These are phyloP conservation scores for Plectus sambesii DNA, from an alignment of 1,140 invertebrate genomes.

Conservation along the genomic window DNA sequence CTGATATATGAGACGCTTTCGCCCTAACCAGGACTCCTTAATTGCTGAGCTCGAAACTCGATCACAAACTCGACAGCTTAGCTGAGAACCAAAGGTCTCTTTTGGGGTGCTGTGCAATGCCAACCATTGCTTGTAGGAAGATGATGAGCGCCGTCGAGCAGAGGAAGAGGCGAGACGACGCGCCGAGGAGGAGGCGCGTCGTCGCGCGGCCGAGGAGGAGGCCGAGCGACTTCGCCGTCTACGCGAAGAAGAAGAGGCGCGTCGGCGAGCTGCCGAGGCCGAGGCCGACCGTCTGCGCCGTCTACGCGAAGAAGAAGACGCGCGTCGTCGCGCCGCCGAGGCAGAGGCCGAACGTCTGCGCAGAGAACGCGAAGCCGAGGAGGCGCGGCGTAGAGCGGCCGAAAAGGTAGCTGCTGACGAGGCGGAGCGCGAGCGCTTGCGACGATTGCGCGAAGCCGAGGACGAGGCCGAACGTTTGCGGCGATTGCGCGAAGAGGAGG, in stretches of 20 bases:
- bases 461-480: slow-evolving; percentile 11
- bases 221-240: slow-evolving; percentile 40
- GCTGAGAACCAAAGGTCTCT: too few relatives aligned
- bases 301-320: slow-evolving; percentile 30
- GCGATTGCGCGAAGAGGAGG: slow-evolving; percentile 33
- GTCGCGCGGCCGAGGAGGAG: slow-evolving; percentile 39
- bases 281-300: slow-evolving; percentile 35
- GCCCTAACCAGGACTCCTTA: too few relatives aligned
- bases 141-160: slow-evolving; percentile 37
- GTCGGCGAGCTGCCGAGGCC: slow-evolving; percentile 20
- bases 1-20: too few relatives aligned
- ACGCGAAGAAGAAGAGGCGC: slow-evolving; percentile 39
- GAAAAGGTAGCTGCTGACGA: slow-evolving; percentile 19
- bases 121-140: slow-evolving; percentile 34
- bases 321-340: slow-evolving; percentile 10
- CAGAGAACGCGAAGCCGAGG: slow-evolving; percentile 23
- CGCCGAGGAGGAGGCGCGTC: slow-evolving; percentile 40
- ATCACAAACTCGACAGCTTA: too few relatives aligned
- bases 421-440: slow-evolving; percentile 20
- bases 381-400: slow-evolving; percentile 15
- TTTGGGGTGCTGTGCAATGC: slow-evolving; percentile 14
- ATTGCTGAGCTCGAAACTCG: too few relatives aligned
- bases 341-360: slow-evolving; percentile 25
- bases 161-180: slow-evolving; percentile 43
- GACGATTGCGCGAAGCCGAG: slow-evolving; percentile 14